A percentile compares a stretch with the other conserved stretches of the same genome.
Conservation (phyloP, 2,113 vertebrate genomes). For the Urocolius indicus region DNA sequence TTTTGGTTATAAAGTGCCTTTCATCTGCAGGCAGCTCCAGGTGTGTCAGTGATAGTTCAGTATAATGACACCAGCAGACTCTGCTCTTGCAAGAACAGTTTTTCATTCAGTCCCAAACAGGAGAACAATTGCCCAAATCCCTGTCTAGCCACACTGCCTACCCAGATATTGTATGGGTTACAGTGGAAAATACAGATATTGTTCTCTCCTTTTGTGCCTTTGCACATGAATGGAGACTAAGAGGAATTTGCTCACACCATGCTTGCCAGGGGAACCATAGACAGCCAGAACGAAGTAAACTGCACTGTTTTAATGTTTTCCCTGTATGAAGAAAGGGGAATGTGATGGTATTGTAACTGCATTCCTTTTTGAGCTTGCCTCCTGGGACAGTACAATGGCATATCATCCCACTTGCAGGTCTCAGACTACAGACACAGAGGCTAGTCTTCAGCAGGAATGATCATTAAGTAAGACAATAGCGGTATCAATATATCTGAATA, state of each 20-base stretch:
- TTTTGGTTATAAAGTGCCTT: conserved; percentile 20
- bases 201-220: conserved; percentile 51
- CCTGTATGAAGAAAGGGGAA: not conserved
- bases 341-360: not conserved
- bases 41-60: not conserved
- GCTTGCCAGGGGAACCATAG: conserved; percentile 51
- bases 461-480: conserved; percentile 17
- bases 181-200: conserved; percentile 47
- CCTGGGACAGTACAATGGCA: not conserved
- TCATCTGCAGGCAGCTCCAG: not conserved
- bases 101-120: conserved; percentile 22
- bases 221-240: conserved; percentile 16
- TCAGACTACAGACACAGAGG: not conserved
- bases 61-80: not conserved
- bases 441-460: not conserved
- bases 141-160: conserved; percentile 48
- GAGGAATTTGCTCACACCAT: conserved; percentile 15
- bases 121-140: conserved; percentile 54
- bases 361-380: not conserved
- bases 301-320: conserved; percentile 30
- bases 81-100: conserved; percentile 4
- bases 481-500: conserved; percentile 4
- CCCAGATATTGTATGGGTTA: conserved; percentile 10
- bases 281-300: not conserved
- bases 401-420: not conserved